These are phyloP conservation scores for Beaufortia kweichowensis DNA, from an alignment of 2,113 vertebrate genomes.

Conservation along the genomic window DNA sequence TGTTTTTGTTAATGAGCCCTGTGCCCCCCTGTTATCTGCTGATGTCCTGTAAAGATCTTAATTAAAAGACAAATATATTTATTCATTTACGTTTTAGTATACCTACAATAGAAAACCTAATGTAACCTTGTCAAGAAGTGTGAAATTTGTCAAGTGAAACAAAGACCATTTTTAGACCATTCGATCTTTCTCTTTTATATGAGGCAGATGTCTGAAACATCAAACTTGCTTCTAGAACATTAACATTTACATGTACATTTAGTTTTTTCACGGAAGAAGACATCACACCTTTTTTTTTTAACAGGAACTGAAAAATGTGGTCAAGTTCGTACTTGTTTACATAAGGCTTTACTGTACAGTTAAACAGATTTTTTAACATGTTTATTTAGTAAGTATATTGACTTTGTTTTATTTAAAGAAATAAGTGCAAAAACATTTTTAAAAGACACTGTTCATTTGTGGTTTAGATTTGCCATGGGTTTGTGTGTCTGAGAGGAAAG, in stretches of 20 bases:
- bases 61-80: no score
- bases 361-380: no score
- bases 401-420: neutral
- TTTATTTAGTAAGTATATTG: neutral
- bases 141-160: no score
- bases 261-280: neutral
- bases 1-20: neutral
- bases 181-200: neutral
- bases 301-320: conserved; percentile 37
- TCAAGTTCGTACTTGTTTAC: conserved; percentile 39
- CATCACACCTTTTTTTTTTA: conserved; percentile 7
- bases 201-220: no score
- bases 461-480: neutral
- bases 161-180: neutral
- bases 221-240: neutral
- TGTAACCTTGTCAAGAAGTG: no score
- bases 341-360: neutral
- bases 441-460: conserved; percentile 9
- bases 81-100: neutral
- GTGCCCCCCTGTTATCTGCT: neutral
- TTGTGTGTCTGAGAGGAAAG: neutral
- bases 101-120: no score
- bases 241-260: neutral
- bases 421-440: neutral
- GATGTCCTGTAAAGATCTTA: neutral